Evolutionary conservation across 2,888 invertebrate species (phyloP), one percentile per base, ranked within the genome.

Genomic region (Tenthredo mesomela): DNA sequence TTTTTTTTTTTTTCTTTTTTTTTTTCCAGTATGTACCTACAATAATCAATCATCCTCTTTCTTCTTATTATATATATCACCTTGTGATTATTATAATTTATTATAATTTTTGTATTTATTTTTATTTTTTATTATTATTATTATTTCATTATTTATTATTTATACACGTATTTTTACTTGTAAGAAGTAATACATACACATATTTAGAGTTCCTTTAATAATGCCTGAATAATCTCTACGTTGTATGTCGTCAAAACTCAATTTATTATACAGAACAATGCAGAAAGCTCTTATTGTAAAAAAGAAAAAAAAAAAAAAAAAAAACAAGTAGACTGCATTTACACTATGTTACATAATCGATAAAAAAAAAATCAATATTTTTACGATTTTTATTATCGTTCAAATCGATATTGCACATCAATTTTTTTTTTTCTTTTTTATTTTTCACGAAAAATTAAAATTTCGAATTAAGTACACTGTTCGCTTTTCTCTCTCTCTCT

Each of bases 331-430:
- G 15, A 67, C n/a, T n/a, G n/a, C 67, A 67, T 67, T 25, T 15
- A 67, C 25, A 67, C 10, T 65, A 25, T 29, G 1, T 25, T 67
- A 54, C 67, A 67, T 29, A 12, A 67, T 33, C 1, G 29, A 2
- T 67, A 12, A 18, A 29, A 67, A 25, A 29, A 84, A 86, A 86
- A 86, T 86, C 33, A 80, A 86, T 86, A 85, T 85, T 82, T 78
- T 84, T 80, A 82, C 84, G 78, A 75, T 80, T 85, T 73, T 84
- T 84, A 75, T 73, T 75, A 50, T 84, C 54, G 78, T 37, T 47
- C 82, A 71, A 58, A 71, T 82, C 18, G 54, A 54, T 25, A 77
- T 85, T 82, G 37, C 65, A 83, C 87, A 86, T 86, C 80, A 80
- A 82, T 84, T 78, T 70, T 85, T 78, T 77, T 80, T 82, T 50